phyloP scores from a whole-genome alignment of 2,797 vertebrate genomes.

The Megalops cyprinoides region DNA sequence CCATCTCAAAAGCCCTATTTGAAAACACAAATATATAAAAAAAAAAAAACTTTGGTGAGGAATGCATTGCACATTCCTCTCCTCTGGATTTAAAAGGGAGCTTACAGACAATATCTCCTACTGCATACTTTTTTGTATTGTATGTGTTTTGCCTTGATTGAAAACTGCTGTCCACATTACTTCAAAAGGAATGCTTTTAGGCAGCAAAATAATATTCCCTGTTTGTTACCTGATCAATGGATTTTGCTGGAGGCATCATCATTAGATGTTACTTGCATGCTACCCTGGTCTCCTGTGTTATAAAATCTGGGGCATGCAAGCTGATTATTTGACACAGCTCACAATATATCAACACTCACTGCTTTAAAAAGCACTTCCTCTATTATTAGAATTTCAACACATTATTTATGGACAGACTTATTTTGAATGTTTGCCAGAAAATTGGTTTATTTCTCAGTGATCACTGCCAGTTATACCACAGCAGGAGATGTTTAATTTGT shows the following conservation, averaged over 20 bases:
- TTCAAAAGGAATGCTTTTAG: constrained; percentile 38
- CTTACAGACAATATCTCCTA: neutral
- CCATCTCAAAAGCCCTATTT: no score
- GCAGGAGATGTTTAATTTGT: neutral
- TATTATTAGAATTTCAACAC: neutral
- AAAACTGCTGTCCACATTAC: constrained; percentile 43
- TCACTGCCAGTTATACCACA: neutral
- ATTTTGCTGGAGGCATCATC: constrained; percentile 5
- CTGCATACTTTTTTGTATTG: neutral
- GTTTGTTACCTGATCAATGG: constrained; percentile 49
- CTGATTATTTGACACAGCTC: constrained; percentile 12
- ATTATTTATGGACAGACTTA: no score
- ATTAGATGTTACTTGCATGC: constrained; percentile 19
- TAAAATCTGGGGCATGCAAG: constrained; percentile 20
- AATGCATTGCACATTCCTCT: neutral
- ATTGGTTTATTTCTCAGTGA: neutral
- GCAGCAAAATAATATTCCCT: constrained; percentile 46
- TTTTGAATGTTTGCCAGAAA: no score
- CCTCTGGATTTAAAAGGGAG: neutral
- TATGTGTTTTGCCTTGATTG: constrained; percentile 22
- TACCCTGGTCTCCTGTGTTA: constrained; percentile 8
- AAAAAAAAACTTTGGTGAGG: neutral
- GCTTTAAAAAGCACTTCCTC: neutral
- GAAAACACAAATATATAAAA: neutral
- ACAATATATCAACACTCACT: neutral